Conservation (phyloP, 1,140 invertebrate species). For the Dreissena polymorpha region DNA sequence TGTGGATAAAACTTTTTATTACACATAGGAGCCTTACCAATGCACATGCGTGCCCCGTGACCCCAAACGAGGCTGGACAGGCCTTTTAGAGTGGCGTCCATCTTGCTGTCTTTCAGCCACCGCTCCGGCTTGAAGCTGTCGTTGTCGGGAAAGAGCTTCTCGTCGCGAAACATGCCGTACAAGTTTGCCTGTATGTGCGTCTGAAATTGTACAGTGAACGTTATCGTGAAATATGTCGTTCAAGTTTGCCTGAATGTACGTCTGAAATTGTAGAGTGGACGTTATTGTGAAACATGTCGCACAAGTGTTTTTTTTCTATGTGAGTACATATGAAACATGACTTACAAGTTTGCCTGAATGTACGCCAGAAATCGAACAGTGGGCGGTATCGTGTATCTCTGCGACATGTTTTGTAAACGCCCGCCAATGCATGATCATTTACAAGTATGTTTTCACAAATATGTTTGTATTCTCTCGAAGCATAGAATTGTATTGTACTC, state of each 20-base stretch:
- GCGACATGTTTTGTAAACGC: too few relatives aligned
- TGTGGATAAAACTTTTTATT: not conserved
- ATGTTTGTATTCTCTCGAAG: too few relatives aligned
- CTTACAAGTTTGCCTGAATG: too few relatives aligned
- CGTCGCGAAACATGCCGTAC: slow-evolving; percentile 78
- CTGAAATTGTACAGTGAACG: slow-evolving; percentile 80
- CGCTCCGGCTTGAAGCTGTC: slow-evolving; percentile 87
- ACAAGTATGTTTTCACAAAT: too few relatives aligned
- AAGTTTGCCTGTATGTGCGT: slow-evolving; percentile 87
- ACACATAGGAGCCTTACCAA: slow-evolving; percentile 76
- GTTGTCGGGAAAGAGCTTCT: slow-evolving; percentile 84
- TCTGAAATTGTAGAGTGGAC: slow-evolving; percentile 82
- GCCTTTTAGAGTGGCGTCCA: slow-evolving; percentile 87
- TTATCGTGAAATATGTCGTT: slow-evolving; percentile 53
- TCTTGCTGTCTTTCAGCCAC: slow-evolving; percentile 81
- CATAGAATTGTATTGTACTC: too few relatives aligned
- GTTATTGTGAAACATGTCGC: slow-evolving; percentile 56
- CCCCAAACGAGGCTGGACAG: slow-evolving; percentile 92
- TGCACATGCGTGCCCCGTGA: slow-evolving; percentile 85
- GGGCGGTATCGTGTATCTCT: slow-evolving; percentile 56
- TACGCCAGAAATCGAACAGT: slow-evolving; percentile 83
- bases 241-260: slow-evolving; percentile 63
- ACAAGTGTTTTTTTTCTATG: slow-evolving; percentile 60
- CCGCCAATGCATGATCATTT: too few relatives aligned
- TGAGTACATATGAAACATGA: too few relatives aligned